phyloP scores from a whole-genome alignment of 2,888 invertebrate genomes.

The Trachelus tabidus region DNA sequence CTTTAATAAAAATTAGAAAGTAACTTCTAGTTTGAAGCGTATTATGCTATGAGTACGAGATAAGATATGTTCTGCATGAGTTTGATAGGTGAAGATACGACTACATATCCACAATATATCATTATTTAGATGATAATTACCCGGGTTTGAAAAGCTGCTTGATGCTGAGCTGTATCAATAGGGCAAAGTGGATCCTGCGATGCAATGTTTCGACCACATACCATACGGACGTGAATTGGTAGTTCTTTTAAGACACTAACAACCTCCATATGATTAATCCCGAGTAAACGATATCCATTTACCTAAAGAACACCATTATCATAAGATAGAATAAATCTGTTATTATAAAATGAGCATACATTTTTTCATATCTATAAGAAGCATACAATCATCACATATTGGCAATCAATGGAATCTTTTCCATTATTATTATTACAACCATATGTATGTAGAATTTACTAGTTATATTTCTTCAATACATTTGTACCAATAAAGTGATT shows the following conservation, averaged over 20 bases:
- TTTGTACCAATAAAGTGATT: neutral
- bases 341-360: too few relatives aligned
- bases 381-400: too few relatives aligned
- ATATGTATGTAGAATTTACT: too few relatives aligned
- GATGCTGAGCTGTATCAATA: slow-evolving; percentile 75
- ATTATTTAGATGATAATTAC: slow-evolving; percentile 64
- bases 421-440: too few relatives aligned
- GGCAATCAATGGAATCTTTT: too few relatives aligned
- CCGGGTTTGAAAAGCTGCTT: slow-evolving; percentile 76
- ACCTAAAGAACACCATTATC: slow-evolving; percentile 71
- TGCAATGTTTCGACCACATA: slow-evolving; percentile 81
- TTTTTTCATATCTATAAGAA: too few relatives aligned
- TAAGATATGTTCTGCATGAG: neutral
- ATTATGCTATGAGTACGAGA: too few relatives aligned
- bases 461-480: neutral
- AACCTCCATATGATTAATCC: slow-evolving; percentile 96
- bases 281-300: slow-evolving; percentile 90
- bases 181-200: slow-evolving; percentile 69
- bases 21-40: too few relatives aligned
- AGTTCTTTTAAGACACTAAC: slow-evolving; percentile 94
- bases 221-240: slow-evolving; percentile 89
- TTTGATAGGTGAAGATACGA: neutral
- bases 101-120: too few relatives aligned
- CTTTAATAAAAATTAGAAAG: too few relatives aligned
- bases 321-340: neutral